Base-by-base conservation (phyloP, 2,888 invertebrate genomes). In the Temnothorax unifasciatus region DNA sequence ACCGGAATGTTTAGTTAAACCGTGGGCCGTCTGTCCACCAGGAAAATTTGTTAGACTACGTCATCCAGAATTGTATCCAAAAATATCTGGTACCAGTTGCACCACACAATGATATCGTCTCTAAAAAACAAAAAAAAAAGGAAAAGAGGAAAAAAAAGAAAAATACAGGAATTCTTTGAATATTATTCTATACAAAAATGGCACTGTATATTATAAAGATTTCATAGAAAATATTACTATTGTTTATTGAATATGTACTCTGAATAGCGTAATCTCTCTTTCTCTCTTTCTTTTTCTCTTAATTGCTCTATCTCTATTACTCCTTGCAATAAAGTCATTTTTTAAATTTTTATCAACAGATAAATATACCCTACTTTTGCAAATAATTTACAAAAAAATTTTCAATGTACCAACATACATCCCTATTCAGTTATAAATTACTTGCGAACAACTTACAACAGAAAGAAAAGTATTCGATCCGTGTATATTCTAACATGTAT, bases 21-120 rank as follows among this genome's bases (percentile, higher is more conserved):
- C 96, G 0, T 96, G 96, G 91, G 96, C 96, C 1, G 85, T 95
- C 59, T 96, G 96, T 90, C 95, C 95, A 29, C 96, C 96, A 4
- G 96, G 95, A 85, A 95, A 95, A 92, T 57, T 29, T 57, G 13
- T 57, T 15, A 57, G 57, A 29, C 15, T 15, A 25, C 57, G 57
- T 29, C 0, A 25, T 57, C 57, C 57, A 57, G 57, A 57, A 57
- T 25, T 57, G 5, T 57, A 57, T 57, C 25, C 57, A 50, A 18
- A 50, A 50, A 6, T 21, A 57, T 57, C 25, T 29, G 13, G 6
- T 15, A 15, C 21, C 13, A 29, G 21, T 54, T 54, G 15, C 25
- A 57, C 11, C 13, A 8, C 3, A 57, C 1, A 54, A 57, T 15
- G 4, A 57, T 15, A 29, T 57, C 21, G 21, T 54, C 9, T 54